Evolutionary conservation across 2,888 invertebrate genomes (phyloP).

Genomic region (Drosophila melanosoma): DNA sequence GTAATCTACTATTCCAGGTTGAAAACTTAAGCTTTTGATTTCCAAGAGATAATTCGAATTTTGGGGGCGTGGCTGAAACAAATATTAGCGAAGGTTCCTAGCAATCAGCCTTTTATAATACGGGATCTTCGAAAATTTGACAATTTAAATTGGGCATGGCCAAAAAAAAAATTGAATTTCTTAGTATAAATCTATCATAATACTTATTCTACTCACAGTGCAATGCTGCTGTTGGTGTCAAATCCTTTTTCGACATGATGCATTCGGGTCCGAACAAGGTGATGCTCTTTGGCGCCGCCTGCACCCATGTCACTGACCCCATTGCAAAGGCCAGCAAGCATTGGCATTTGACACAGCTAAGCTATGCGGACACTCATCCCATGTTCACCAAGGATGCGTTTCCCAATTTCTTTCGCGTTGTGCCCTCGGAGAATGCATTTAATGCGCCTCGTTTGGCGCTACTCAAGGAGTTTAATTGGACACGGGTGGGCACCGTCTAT

Average conservation of each 20-base stretch:
- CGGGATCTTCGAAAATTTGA: too few relatives aligned
- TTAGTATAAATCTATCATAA: background rate
- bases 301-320: slow-evolving; percentile 98
- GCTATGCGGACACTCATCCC: slow-evolving; percentile 98
- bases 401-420: slow-evolving; percentile 98
- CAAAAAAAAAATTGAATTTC: too few relatives aligned
- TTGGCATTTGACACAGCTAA: slow-evolving; percentile 98
- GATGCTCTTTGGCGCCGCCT: slow-evolving; percentile 98
- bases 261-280: slow-evolving; percentile 95
- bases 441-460: slow-evolving; percentile 96
- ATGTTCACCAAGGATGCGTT: slow-evolving; percentile 97
- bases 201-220: slow-evolving; percentile 87
- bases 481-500: slow-evolving; percentile 97
- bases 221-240: slow-evolving; percentile 96
- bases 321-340: slow-evolving; percentile 98
- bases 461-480: slow-evolving; percentile 98
- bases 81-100: background rate
- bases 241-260: slow-evolving; percentile 98
- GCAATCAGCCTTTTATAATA: background rate
- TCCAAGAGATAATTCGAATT: background rate
- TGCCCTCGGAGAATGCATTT: slow-evolving; percentile 98
- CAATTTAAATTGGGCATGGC: too few relatives aligned
- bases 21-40: background rate
- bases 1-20: too few relatives aligned
- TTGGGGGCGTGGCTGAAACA: background rate